Evolutionary conservation across 2,888 invertebrate species (phyloP).

Genomic region (Sturmia bella): DNA sequence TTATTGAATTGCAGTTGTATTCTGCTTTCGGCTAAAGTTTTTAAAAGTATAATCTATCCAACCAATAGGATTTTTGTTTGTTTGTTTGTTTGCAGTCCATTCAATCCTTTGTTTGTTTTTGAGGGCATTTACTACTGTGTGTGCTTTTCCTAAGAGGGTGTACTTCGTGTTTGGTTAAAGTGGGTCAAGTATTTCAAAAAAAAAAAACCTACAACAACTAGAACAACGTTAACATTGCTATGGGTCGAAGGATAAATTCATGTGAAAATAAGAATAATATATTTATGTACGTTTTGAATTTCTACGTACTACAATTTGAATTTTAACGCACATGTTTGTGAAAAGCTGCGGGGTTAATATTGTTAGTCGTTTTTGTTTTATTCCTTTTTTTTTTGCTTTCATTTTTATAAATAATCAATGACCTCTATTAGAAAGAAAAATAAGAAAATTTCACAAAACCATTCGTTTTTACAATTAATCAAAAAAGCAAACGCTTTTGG

Average conservation of each 20-base stretch:
- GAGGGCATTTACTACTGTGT: constrained; percentile 60
- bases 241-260: constrained; percentile 66
- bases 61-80: constrained; percentile 28
- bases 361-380: constrained; percentile 11
- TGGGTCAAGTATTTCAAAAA: constrained; percentile 66
- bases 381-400: constrained; percentile 20
- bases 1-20: not conserved
- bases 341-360: constrained; percentile 33
- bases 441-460: constrained; percentile 15
- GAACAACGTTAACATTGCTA: constrained; percentile 65
- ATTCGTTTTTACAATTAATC: too few species aligned
- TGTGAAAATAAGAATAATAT: constrained; percentile 57
- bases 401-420: constrained; percentile 59
- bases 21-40: constrained; percentile 42
- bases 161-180: constrained; percentile 63
- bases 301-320: not conserved
- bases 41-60: constrained; percentile 12
- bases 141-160: constrained; percentile 53
- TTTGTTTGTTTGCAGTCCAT: constrained; percentile 18
- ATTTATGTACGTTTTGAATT: not conserved
- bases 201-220: constrained; percentile 37
- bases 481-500: too few species aligned
- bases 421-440: constrained; percentile 46
- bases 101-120: constrained; percentile 40
- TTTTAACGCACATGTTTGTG: constrained; percentile 13